Percentiles rank a stretch among this genome's conserved stretches.
These are phyloP conservation scores for Trachelipus rathkii DNA, from an alignment of 1,140 invertebrate species.

Conservation along the genomic window DNA sequence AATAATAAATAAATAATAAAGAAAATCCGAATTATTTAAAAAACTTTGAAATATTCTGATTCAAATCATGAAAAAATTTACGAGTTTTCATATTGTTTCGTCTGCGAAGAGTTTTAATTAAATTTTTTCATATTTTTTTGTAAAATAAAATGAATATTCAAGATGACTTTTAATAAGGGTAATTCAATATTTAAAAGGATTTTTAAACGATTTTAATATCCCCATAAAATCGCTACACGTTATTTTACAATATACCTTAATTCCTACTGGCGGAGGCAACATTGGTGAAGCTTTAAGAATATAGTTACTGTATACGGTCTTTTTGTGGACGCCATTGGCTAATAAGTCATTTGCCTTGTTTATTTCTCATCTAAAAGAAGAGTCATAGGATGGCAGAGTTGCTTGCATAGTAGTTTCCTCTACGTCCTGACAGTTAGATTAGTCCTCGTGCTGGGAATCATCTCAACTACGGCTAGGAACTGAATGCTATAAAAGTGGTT, in stretches of 20 bases:
- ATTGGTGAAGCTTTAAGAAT: constrained; percentile 42
- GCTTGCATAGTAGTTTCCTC: constrained; percentile 41
- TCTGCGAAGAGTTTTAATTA: background rate
- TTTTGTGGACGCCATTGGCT: constrained; percentile 40
- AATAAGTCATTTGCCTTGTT: constrained; percentile 43
- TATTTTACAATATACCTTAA: constrained; percentile 39
- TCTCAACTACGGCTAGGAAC: no score
- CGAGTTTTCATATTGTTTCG: background rate
- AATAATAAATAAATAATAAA: no score
- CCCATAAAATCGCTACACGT: constrained; percentile 38
- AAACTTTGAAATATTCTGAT: no score
- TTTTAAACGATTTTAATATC: constrained; percentile 43
- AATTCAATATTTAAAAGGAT: constrained; percentile 26
- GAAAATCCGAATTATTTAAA: no score
- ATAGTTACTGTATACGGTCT: constrained; percentile 39
- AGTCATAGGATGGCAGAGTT: constrained; percentile 40
- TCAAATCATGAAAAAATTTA: background rate
- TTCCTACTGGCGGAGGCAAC: constrained; percentile 38
- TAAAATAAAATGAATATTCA: no score
- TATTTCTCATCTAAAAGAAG: constrained; percentile 42
- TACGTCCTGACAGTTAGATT: no score
- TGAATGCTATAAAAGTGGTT: no score
- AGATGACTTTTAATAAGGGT: no score
- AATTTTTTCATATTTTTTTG: no score
- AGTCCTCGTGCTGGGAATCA: no score